phyloP scores from a whole-genome alignment of 2,113 vertebrate species.

The Cephalopholis sonnerati region DNA sequence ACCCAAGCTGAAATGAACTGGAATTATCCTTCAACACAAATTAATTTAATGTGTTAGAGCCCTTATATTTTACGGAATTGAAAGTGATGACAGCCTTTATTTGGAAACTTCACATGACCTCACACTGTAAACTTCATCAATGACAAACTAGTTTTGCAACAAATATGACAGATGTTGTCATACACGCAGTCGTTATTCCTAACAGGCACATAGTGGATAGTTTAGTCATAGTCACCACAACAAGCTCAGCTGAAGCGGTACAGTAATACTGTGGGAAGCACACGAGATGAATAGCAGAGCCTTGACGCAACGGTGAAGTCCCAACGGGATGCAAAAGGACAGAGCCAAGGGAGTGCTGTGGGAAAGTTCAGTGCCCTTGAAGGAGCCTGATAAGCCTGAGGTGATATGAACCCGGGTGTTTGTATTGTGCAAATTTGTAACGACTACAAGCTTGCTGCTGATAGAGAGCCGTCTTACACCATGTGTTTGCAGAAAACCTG shows the following conservation, averaged over 20 bases:
- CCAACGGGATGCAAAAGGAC: conserved; percentile 37
- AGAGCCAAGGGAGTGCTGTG: conserved; percentile 61
- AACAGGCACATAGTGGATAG: conserved; percentile 33
- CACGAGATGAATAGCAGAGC: conserved; percentile 45
- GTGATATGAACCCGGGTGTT: conserved; percentile 67
- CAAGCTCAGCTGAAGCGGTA: conserved; percentile 22
- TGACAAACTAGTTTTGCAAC: conserved; percentile 72
- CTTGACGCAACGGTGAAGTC: conserved; percentile 63
- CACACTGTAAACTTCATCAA: conserved; percentile 25
- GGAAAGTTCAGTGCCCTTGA: conserved; percentile 81
- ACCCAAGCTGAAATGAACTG: not conserved
- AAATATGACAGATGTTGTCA: conserved; percentile 48
- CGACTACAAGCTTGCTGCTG: conserved; percentile 53
- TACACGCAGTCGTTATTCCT: conserved; percentile 41
- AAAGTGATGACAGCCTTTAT: conserved; percentile 28
- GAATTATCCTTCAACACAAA: not conserved
- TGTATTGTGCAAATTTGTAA: conserved; percentile 75
- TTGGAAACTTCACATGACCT: conserved; percentile 35
- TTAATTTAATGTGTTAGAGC: not conserved
- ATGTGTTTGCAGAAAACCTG: conserved; percentile 59
- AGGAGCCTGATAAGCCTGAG: conserved; percentile 76
- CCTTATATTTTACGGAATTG: not conserved
- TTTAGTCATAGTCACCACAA: conserved; percentile 60
- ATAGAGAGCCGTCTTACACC: conserved; percentile 55
- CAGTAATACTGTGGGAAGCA: conserved; percentile 68